Evolutionary conservation across 1,140 invertebrate genomes (phyloP).

Genomic region (Penaeus indicus): DNA sequence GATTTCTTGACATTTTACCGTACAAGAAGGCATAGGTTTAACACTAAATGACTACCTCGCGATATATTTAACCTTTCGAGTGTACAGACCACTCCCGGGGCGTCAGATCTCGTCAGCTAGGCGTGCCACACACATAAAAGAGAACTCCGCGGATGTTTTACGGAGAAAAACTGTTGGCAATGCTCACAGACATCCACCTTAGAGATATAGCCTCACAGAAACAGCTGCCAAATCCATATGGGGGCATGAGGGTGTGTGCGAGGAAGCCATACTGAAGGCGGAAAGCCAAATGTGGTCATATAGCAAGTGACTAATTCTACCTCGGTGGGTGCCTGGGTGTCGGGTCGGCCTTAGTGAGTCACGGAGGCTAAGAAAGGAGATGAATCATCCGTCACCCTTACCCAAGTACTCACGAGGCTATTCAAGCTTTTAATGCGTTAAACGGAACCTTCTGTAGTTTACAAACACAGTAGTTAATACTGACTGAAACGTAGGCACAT

Average conservation of each 20-base stretch:
- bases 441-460: too few relatives aligned
- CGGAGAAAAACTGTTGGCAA: slow-evolving; percentile 38
- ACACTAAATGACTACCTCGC: too few relatives aligned
- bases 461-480: too few relatives aligned
- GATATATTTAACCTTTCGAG: too few relatives aligned
- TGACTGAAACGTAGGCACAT: too few relatives aligned
- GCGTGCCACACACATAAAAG: too few relatives aligned
- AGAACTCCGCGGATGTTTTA: too few relatives aligned
- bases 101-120: too few relatives aligned
- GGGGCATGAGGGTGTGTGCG: slow-evolving; percentile 30
- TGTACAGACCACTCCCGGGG: too few relatives aligned
- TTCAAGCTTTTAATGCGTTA: neutral
- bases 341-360: slow-evolving; percentile 43
- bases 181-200: slow-evolving; percentile 22
- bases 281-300: slow-evolving; percentile 59
- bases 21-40: too few relatives aligned
- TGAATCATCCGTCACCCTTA: slow-evolving; percentile 48
- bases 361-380: slow-evolving; percentile 42
- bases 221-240: slow-evolving; percentile 53
- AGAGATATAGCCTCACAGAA: slow-evolving; percentile 38
- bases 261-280: neutral
- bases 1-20: too few relatives aligned
- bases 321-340: slow-evolving; percentile 50
- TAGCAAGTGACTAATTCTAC: slow-evolving; percentile 57
- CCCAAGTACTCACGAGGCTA: neutral